Evolutionary conservation across 1,140 invertebrate species (phyloP), one percentile per base, ranked within the genome.

Genomic region (Probaryconus sp.): DNA sequence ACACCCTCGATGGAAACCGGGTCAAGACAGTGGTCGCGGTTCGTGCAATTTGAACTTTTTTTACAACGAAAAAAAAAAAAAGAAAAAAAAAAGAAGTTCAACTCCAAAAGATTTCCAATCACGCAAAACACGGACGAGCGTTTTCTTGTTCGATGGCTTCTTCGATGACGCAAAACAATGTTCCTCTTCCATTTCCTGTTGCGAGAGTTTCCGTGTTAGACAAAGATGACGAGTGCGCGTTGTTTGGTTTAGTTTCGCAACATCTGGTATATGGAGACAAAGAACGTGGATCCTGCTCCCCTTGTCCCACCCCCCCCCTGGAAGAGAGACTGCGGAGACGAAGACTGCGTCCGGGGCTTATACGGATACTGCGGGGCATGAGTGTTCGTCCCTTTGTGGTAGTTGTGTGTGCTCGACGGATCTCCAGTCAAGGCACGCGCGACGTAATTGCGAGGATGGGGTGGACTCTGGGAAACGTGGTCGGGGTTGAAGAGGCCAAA

Each of bases 391-490:
- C 17, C 14, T 18, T 11, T 5, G 67, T 43, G 67, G 70, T 79
- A 75, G 81, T 80, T n/a, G n/a, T 82, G 79, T 83, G 76, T 72
- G 81, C 78, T 82, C 64, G 79, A 76, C 48, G 80, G 81, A 87
- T 86, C 79, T 63, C 77, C 67, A 87, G 83, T 87, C 86, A 73
- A 68, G 79, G 82, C 86, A 87, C 86, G 85, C 79, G 81, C 84
- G 42, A 72, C 85, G 84, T 88, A 87, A 87, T 87, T 87, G 84
- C 79, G 80, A 87, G 76, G 83, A 81, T 77, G 79, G 82, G 61
- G 70, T 70, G 72, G 75, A 48, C 47, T 51, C 21, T 26, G 48
- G 55, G 45, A 42, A 65, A 67, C 45, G 68, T 50, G 74, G 67
- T 47, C 60, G 50, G 58, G 58, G 63, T 50, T 43, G 67, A 76